Evolutionary conservation across 2,113 vertebrate genomes (phyloP), one percentile per base, ranked within the genome.

Genomic region (Dipodomys ordii): DNA sequence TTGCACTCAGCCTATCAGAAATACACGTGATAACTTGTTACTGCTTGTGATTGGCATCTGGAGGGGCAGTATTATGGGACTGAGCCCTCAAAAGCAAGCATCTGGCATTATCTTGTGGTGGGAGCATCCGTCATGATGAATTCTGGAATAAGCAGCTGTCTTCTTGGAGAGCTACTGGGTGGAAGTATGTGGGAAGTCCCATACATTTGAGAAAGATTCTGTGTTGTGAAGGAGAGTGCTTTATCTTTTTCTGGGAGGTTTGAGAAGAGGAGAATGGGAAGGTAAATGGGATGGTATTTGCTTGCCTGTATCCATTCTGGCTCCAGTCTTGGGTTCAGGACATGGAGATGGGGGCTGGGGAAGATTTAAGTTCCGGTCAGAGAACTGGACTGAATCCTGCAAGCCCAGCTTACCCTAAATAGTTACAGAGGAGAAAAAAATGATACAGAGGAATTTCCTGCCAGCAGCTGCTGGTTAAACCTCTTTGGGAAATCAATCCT

Each of bases 351-450:
- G 64, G 23, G 20, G 15, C 2, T 30, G 10, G 62, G 7, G 74
- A 92, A 74, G 64, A 78, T 95, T 95, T 91, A 67, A 60, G 68
- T 88, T 93, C 88, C 0, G 0, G 88, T 90, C 67, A 44, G 83
- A 94, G 93, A 93, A 64, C 82, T 76, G 92, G 94, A 88, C 80
- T 91, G 78, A 94, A 77, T 90, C 93, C 87, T 64, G 44, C 87
- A 96, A 96, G 83, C 85, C 90, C 79, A 91, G 93, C 90, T 96
- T 96, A 92, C 95, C 88, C 83, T 93, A 93, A 85, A 92, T 94
- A 97, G 88, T 93, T 90, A 91, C 0, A 86, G 79, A 69, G 35
- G 86, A 87, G 88, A 91, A 72, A 88, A 57, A 87, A 93, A 78
- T 23, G 77, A 86, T 90, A 64, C 76, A 90, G 83, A 92, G 85